phyloP scores from a whole-genome alignment of 1,140 invertebrate genomes.

The Onthophagus taurus region DNA sequence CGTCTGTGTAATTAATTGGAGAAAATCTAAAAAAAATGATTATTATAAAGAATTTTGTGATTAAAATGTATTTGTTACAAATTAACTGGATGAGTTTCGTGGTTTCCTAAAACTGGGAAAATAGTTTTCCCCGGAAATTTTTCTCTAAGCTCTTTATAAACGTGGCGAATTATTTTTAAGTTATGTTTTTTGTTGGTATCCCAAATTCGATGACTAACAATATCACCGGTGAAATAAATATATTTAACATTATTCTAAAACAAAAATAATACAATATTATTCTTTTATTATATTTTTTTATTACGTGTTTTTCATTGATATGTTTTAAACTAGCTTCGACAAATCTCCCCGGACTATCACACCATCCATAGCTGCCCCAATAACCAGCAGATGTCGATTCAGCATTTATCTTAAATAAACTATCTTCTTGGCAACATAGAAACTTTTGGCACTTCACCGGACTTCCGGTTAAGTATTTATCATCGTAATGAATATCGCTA shows the following conservation, averaged over 20 bases:
- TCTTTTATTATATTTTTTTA: neutral
- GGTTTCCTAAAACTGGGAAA: conserved; percentile 74
- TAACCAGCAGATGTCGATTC: conserved; percentile 49
- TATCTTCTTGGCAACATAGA: conserved; percentile 56
- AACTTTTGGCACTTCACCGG: conserved; percentile 62
- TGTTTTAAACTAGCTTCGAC: conserved; percentile 12
- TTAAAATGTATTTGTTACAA: conserved; percentile 44
- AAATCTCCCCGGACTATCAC: conserved; percentile 50
- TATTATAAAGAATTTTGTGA: conserved; percentile 1
- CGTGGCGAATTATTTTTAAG: conserved; percentile 46
- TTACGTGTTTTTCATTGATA: conserved; percentile 14
- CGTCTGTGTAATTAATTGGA: conserved; percentile 12
- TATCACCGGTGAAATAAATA: conserved; percentile 78
- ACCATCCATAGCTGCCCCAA: conserved; percentile 66
- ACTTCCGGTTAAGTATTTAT: conserved; percentile 51
- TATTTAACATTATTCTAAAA: conserved; percentile 52
- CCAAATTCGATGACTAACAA: conserved; percentile 77
- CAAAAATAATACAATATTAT: conserved; percentile 7
- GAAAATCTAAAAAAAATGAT: conserved; percentile 15
- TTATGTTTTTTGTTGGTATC: conserved; percentile 62
- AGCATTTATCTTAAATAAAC: conserved; percentile 15
- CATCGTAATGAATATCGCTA: conserved; percentile 59
- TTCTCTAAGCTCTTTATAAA: conserved; percentile 47
- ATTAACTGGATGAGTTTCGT: conserved; percentile 81
- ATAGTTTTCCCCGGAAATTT: conserved; percentile 56